Base-by-base conservation (phyloP, 2,888 invertebrate species). In the Eupeodes luniger region DNA sequence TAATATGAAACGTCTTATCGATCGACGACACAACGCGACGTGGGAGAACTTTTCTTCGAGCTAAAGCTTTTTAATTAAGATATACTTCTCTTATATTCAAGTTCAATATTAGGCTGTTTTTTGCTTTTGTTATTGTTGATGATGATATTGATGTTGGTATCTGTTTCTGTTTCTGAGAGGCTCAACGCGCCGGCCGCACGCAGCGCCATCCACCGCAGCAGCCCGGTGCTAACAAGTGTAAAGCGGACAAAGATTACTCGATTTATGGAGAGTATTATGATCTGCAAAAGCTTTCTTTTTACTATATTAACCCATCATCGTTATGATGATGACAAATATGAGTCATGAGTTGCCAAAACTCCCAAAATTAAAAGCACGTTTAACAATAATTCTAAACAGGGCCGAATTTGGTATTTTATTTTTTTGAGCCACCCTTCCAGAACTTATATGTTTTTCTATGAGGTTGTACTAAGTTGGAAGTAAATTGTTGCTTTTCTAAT, bases 21-120 rank as follows among this genome's bases (percentile, higher is more conserved):
- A 81, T 5, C 19, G 12, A 14, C 49, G 12, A 57, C 7, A 12
- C 19, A n/a, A 14, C 67, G 16, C 47, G 57, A 12, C 51, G 40
- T 51, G 62, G 19, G 75, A 82, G 72, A 81, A 80, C 72, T 83
- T 83, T 83, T 77, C 69, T 72, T 62, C 4, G 14, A 51, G 47
- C 76, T 11, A 27, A 57, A 87, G 87, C 87, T 87, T 81, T 87
- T 57, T 51, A 72, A 47, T 72, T 47, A 59, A 57, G 72, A 72
- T 72, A 72, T 34, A 55, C 4, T 7, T 6, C 19, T 7, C 40
- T 40, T 40, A 9, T 40, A 7, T 40, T 40, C 5, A 40, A 40
- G 40, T 40, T 40, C 40, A 5, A 40, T 40, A 40, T 2, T 40
- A 40, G 27, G 27, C 27, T 27, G 27, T 27, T 27, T 27, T 27